These are phyloP conservation scores for Prinia subflava DNA, from an alignment of 2,113 vertebrate genomes.

Conservation along the genomic window DNA sequence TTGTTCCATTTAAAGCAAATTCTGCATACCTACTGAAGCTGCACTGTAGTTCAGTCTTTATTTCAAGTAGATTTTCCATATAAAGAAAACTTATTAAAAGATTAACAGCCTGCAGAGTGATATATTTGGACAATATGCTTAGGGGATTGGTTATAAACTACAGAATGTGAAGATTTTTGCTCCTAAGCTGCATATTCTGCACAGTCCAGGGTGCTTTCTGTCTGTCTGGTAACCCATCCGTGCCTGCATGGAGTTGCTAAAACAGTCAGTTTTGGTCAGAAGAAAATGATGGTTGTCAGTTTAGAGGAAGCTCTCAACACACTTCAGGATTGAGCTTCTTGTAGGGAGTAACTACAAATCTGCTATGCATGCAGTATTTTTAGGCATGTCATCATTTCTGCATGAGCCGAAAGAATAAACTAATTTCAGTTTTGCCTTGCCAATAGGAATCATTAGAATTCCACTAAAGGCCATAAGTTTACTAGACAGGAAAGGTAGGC, in stretches of 20 bases:
- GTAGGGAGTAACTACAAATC: constrained; percentile 27
- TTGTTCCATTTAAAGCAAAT: constrained; percentile 54
- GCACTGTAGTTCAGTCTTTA: constrained; percentile 23
- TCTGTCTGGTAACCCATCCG: background rate
- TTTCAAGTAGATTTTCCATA: constrained; percentile 31
- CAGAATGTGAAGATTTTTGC: constrained; percentile 4
- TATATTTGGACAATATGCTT: constrained; percentile 41
- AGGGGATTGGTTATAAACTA: constrained; percentile 32
- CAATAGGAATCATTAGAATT: constrained; percentile 73
- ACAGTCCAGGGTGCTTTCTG: background rate
- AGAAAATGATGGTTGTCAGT: background rate
- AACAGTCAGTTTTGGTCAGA: background rate
- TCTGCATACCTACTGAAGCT: constrained; percentile 22
- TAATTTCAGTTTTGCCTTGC: constrained; percentile 67
- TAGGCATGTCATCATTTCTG: constrained; percentile 66
- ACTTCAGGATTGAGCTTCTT: background rate
- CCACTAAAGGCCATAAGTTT: constrained; percentile 66
- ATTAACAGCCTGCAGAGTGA: constrained; percentile 50
- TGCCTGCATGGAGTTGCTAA: background rate
- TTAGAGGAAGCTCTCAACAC: background rate
- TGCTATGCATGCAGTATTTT: constrained; percentile 56
- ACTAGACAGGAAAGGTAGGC: constrained; percentile 57
- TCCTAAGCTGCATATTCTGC: background rate
- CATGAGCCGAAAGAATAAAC: constrained; percentile 68
- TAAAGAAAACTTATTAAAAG: constrained; percentile 54